These are phyloP conservation scores for Plotosus lineatus DNA, from an alignment of 2,113 vertebrate genomes.

Conservation along the genomic window DNA sequence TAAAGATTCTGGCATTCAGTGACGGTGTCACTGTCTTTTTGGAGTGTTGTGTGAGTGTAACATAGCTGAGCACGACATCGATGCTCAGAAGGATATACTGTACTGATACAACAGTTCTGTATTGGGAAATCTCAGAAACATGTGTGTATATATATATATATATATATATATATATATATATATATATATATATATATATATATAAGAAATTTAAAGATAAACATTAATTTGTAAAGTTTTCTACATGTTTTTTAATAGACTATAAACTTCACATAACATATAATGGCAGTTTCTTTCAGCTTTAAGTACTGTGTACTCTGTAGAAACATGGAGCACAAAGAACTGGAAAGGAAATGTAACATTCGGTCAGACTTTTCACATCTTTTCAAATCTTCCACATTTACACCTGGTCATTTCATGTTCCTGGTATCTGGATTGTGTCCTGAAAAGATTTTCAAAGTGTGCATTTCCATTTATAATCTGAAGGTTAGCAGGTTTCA, in stretches of 20 bases:
- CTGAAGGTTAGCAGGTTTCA: background rate
- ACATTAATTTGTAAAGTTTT: conserved; percentile 53
- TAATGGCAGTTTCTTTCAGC: conserved; percentile 56
- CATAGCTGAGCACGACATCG: background rate
- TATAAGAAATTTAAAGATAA: conserved; percentile 50
- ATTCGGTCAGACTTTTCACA: conserved; percentile 4
- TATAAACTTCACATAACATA: conserved; percentile 61
- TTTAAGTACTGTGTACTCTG: conserved; percentile 18
- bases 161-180: conserved; percentile 59
- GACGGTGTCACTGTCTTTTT: conserved; percentile 6
- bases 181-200: conserved; percentile 27
- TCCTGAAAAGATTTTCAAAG: background rate
- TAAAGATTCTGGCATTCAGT: background rate
- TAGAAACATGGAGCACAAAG: conserved; percentile 16
- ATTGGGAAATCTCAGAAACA: conserved; percentile 60
- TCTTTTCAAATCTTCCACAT: conserved; percentile 9
- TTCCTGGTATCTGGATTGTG: background rate
- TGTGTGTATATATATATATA: conserved; percentile 58
- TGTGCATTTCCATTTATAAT: background rate
- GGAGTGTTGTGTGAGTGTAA: conserved; percentile 3
- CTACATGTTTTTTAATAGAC: conserved; percentile 61
- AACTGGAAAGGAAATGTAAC: background rate
- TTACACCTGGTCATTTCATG: background rate
- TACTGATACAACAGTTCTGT: conserved; percentile 20
- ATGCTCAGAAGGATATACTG: background rate